Evolutionary conservation across 1,140 invertebrate genomes (phyloP), one percentile per base, ranked within the genome.

Genomic region (Drosophila funebris): DNA sequence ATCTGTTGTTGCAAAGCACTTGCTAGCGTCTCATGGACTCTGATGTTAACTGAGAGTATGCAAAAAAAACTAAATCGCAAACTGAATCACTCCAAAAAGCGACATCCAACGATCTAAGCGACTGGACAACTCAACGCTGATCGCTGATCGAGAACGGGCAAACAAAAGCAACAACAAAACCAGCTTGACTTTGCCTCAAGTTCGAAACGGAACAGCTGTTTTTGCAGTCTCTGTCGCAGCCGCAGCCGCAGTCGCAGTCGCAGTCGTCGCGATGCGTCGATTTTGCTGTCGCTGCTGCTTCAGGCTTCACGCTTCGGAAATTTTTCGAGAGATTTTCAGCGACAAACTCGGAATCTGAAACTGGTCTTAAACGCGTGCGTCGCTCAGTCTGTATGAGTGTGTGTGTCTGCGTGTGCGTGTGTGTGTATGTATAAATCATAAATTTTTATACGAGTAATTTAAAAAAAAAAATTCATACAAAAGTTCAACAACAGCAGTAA

Each of bases 291-390:
- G 50, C 36, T 41, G 50, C 20, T 46, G 37, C 7, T 11, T 13
- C n/a, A 52, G 53, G 81, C 70, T 82, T 83, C 79, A 83, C 79
- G 79, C 71, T 83, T 83, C 79, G 79, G 66, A 76, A 83, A 83
- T 78, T 78, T 83, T 60, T 83, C 57, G 53, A 70, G 67, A 74
- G 79, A 68, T 83, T 85, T 85, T 85, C 66, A 85, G 43, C 73
- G 68, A 80, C 76, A 77, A 68, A 78, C 60, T 81, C 68, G 50
- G 78, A 73, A 82, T 70, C 78, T 66, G 74, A 81, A 85, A 85
- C 81, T 85, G 81, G 81, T 85, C 81, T 85, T 76, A 57, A 64
- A 56, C 73, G 77, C 64, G 62, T 64, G 53, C 63, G 70, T 54
- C 52, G 48, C 60, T 60, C 70, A 6, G 3, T 11, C 8, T 22